Percentiles rank a stretch among this genome's conserved stretches.
phyloP scores from a whole-genome alignment of 2,888 invertebrate genomes.

The Philereme vetulata region DNA sequence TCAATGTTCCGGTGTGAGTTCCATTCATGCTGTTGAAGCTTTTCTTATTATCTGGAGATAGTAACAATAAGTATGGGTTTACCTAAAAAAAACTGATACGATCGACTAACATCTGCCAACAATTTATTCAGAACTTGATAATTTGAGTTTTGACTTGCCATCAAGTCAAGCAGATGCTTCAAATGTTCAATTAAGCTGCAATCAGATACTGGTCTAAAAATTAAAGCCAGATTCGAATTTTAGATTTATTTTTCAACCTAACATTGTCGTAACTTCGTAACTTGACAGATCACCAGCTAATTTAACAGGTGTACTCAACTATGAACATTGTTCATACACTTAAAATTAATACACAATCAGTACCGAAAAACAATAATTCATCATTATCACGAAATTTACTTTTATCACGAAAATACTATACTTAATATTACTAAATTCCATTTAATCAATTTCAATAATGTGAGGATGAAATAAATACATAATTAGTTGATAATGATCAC shows the following conservation, averaged over 20 bases:
- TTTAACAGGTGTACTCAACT: slow-evolving; percentile 79
- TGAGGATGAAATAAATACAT: slow-evolving; percentile 47
- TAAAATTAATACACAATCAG: slow-evolving; percentile 79
- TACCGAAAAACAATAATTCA: slow-evolving; percentile 78
- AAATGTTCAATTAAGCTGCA: neutral
- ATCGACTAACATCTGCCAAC: too few relatives aligned
- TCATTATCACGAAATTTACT: slow-evolving; percentile 80
- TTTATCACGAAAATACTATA: slow-evolving; percentile 82
- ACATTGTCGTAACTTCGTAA: slow-evolving; percentile 80
- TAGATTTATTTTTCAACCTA: slow-evolving; percentile 82
- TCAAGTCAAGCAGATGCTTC: too few relatives aligned
- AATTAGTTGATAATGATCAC: slow-evolving; percentile 43
- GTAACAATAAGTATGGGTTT: too few relatives aligned
- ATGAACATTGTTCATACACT: slow-evolving; percentile 83
- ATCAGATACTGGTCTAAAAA: slow-evolving; percentile 33
- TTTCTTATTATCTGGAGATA: too few relatives aligned
- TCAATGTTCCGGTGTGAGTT: too few relatives aligned
- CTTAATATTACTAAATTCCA: slow-evolving; percentile 79
- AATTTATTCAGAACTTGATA: too few relatives aligned
- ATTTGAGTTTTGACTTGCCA: too few relatives aligned
- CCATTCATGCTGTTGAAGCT: too few relatives aligned
- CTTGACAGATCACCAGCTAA: slow-evolving; percentile 80
- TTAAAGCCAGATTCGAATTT: slow-evolving; percentile 67
- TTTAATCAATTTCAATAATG: slow-evolving; percentile 70
- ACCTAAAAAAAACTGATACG: too few relatives aligned